These are phyloP conservation scores for Halichoerus grypus DNA, from an alignment of 2,113 vertebrate species.

Conservation along the genomic window DNA sequence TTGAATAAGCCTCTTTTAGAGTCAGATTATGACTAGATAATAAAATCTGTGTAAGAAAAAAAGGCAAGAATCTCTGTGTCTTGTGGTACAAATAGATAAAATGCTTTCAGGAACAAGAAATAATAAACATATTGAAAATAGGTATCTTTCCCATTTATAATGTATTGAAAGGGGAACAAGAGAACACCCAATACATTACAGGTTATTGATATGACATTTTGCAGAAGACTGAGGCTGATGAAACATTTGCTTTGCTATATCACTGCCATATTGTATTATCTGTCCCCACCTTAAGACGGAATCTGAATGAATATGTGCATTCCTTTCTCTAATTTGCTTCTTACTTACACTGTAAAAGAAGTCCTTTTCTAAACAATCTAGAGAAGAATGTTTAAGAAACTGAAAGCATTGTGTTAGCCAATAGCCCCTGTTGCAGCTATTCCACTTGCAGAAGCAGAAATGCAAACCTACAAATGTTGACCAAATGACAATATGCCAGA, in stretches of 20 bases:
- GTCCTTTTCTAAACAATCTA: constrained; percentile 10
- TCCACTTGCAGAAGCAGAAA: constrained; percentile 9
- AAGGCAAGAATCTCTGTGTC: background rate
- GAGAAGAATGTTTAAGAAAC: background rate
- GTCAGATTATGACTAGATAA: background rate
- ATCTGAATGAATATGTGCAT: background rate
- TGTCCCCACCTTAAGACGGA: background rate
- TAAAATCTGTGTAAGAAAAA: background rate
- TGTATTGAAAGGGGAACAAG: background rate
- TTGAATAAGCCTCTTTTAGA: constrained; percentile 15
- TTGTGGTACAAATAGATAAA: background rate
- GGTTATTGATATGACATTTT: background rate
- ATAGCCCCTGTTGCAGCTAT: background rate
- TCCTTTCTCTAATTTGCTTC: background rate
- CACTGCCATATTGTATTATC: background rate
- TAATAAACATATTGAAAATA: background rate
- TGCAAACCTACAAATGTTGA: constrained; percentile 12
- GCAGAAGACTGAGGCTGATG: background rate
- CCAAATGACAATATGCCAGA: background rate
- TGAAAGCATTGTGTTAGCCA: background rate
- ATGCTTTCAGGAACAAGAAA: background rate
- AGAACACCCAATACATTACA: background rate
- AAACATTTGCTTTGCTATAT: background rate
- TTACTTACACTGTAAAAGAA: background rate
- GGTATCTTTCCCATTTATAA: background rate